These are phyloP conservation scores for Sitodiplosis mosellana DNA, from an alignment of 1,140 invertebrate species.

Conservation along the genomic window DNA sequence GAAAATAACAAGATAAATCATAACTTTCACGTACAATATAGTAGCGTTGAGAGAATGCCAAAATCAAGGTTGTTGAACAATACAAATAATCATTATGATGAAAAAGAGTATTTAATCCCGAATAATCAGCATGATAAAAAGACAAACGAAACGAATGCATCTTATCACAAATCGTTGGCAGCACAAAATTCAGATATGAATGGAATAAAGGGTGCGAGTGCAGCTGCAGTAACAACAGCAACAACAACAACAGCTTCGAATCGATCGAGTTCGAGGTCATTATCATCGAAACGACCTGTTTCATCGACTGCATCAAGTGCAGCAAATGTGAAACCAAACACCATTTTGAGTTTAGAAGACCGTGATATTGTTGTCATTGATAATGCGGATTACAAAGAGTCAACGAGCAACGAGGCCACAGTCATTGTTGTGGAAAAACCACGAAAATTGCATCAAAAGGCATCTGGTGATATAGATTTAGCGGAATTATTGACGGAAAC, in stretches of 20 bases:
- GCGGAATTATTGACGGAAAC: background rate
- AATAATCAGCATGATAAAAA: background rate
- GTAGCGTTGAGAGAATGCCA: too few species aligned
- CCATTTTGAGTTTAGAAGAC: slow-evolving; percentile 6
- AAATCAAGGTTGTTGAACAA: too few species aligned
- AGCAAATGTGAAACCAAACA: background rate
- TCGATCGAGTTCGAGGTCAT: background rate
- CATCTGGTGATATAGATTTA: slow-evolving; percentile 17
- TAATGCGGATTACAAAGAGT: slow-evolving; percentile 13
- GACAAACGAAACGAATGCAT: background rate
- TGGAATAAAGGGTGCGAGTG: too few species aligned
- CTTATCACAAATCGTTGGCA: too few species aligned
- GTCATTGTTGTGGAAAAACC: slow-evolving; percentile 17
- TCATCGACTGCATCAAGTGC: background rate
- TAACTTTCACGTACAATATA: too few species aligned
- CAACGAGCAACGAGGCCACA: slow-evolving; percentile 22
- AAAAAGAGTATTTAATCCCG: too few species aligned
- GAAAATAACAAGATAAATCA: too few species aligned
- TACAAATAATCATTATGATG: too few species aligned
- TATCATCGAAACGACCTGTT: background rate
- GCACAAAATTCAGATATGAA: background rate
- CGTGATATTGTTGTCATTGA: slow-evolving; percentile 15
- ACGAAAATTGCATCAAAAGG: slow-evolving; percentile 11
- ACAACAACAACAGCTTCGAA: background rate
- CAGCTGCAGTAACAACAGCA: background rate